Percentiles rank a stretch among this genome's conserved stretches.
phyloP scores from a whole-genome alignment of 2,888 invertebrate genomes.

The Hymenopus coronatus region DNA sequence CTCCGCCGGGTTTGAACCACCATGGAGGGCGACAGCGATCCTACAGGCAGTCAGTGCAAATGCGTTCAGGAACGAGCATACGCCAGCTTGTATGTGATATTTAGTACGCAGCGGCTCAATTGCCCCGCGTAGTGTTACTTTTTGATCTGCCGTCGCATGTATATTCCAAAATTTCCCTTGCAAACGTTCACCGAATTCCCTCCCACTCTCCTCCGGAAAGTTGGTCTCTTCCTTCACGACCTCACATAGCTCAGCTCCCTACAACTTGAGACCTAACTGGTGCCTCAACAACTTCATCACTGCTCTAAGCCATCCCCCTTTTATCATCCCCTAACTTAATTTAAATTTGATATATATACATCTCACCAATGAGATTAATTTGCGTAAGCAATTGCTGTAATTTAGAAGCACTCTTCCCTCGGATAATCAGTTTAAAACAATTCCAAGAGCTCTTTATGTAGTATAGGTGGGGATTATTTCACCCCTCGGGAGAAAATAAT shows the following conservation, averaged over 20 bases:
- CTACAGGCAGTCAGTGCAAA: too few species aligned
- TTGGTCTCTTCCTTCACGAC: not conserved
- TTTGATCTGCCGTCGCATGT: not conserved
- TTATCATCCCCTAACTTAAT: not conserved
- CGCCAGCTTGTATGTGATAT: too few species aligned
- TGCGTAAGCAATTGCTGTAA: not conserved
- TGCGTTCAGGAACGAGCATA: too few species aligned
- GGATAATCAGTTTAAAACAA: not conserved
- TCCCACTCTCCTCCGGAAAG: not conserved
- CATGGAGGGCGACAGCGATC: too few species aligned
- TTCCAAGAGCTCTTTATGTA: not conserved
- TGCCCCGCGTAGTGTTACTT: not conserved
- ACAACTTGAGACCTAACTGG: not conserved
- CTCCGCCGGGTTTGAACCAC: too few species aligned
- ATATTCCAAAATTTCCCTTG: not conserved
- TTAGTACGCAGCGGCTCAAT: too few species aligned
- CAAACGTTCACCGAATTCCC: not conserved
- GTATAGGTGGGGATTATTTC: not conserved
- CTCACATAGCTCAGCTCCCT: not conserved
- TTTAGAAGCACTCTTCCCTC: not conserved
- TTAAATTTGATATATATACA: constrained; percentile 14
- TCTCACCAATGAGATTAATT: constrained; percentile 2
- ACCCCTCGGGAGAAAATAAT: not conserved
- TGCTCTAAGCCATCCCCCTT: not conserved
- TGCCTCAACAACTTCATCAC: not conserved